A percentile compares a stretch with the other conserved stretches of the same genome.
Conservation (phyloP, 2,888 invertebrate species). For the Tholera decimalis region DNA sequence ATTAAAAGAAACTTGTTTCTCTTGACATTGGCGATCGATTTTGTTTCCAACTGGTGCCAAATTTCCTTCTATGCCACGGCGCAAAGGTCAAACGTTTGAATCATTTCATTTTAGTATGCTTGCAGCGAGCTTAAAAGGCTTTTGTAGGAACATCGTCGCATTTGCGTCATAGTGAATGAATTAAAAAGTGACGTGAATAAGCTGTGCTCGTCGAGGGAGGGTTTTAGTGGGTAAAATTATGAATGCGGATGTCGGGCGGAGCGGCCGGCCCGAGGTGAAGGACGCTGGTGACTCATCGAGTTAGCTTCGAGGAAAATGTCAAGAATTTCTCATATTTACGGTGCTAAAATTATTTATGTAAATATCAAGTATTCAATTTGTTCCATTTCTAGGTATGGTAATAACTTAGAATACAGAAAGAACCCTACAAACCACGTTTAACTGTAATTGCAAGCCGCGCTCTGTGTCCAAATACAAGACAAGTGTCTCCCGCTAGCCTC, state of each 20-base stretch:
- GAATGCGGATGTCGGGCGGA: slow-evolving; percentile 83
- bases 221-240: slow-evolving; percentile 77
- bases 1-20: slow-evolving; percentile 61
- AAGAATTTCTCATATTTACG: slow-evolving; percentile 68
- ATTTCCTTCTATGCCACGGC: slow-evolving; percentile 8
- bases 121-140: slow-evolving; percentile 61
- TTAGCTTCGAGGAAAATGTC: slow-evolving; percentile 74
- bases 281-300: slow-evolving; percentile 85
- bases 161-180: slow-evolving; percentile 79
- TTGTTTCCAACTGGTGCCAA: slow-evolving; percentile 6
- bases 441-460: too few relatives aligned
- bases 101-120: slow-evolving; percentile 54
- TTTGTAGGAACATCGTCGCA: slow-evolving; percentile 61
- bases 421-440: too few relatives aligned
- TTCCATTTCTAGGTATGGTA: slow-evolving; percentile 35
- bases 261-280: slow-evolving; percentile 83
- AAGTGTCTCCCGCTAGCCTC: too few relatives aligned
- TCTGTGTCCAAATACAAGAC: too few relatives aligned
- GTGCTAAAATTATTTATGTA: slow-evolving; percentile 39
- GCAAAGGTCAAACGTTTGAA: slow-evolving; percentile 63
- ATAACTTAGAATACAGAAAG: too few relatives aligned
- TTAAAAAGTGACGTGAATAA: slow-evolving; percentile 76
- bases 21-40: slow-evolving; percentile 54
- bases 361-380: slow-evolving; percentile 37
- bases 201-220: slow-evolving; percentile 63